phyloP scores from a whole-genome alignment of 1,140 invertebrate species.

The Platyscapa corneri region DNA sequence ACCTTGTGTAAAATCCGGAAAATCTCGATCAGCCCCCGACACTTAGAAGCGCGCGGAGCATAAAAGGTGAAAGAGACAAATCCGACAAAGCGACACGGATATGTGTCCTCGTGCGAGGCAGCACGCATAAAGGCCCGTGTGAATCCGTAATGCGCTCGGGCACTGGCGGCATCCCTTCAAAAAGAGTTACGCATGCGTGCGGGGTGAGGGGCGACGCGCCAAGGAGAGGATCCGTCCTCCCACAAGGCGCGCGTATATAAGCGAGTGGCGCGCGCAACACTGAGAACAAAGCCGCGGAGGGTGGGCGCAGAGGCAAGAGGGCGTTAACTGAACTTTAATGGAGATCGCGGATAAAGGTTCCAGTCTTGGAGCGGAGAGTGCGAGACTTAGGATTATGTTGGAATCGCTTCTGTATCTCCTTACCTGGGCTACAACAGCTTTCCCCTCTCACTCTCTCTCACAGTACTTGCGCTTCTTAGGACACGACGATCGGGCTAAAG shows the following conservation, averaged over 20 bases:
- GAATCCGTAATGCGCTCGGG: too few relatives aligned
- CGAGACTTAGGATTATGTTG: constrained; percentile 70
- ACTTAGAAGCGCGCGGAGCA: constrained; percentile 6
- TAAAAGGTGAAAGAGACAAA: constrained; percentile 3
- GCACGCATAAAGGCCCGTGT: too few relatives aligned
- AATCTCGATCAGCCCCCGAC: constrained; percentile 40
- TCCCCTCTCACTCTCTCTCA: neutral
- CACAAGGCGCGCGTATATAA: neutral
- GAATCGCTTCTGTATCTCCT: constrained; percentile 66
- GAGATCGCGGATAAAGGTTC: constrained; percentile 72
- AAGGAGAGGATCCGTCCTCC: neutral
- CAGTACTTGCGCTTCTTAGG: neutral
- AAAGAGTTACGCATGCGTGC: constrained; percentile 49
- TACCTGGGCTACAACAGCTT: neutral
- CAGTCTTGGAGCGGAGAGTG: too few relatives aligned
- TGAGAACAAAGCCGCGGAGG: constrained; percentile 27
- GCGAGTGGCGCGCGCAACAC: neutral
- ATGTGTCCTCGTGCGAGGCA: neutral
- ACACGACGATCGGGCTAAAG: too few relatives aligned
- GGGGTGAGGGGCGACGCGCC: neutral
- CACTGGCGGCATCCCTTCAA: neutral
- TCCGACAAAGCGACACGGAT: constrained; percentile 43
- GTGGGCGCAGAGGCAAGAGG: constrained; percentile 62
- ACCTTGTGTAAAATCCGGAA: constrained; percentile 38
- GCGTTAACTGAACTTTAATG: constrained; percentile 75